phyloP scores from a whole-genome alignment of 2,113 vertebrate genomes.

The Tachuris rubrigastra region DNA sequence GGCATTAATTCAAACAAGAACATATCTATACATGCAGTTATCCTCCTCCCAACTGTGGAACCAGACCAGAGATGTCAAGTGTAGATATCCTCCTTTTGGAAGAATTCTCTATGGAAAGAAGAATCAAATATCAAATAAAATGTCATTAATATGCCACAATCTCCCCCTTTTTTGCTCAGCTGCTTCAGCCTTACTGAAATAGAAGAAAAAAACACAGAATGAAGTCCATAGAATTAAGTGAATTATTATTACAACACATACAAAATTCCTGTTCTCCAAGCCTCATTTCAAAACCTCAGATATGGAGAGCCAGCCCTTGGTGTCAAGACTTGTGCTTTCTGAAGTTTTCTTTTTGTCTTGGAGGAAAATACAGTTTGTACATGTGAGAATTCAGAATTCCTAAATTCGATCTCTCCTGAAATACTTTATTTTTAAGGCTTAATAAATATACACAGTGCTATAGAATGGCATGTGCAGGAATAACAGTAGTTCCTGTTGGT shows the following conservation, averaged over 20 bases:
- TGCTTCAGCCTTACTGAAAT: background rate
- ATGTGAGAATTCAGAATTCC: background rate
- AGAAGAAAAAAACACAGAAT: background rate
- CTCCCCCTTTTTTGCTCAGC: background rate
- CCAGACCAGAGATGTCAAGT: background rate
- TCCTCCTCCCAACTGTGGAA: background rate
- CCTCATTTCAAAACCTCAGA: background rate
- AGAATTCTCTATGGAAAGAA: background rate
- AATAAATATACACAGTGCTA: background rate
- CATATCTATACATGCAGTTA: background rate
- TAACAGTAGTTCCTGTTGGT: background rate
- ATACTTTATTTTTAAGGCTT: background rate
- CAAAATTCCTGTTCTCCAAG: background rate
- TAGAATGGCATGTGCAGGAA: background rate
- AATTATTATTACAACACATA: background rate
- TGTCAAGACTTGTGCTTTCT: background rate
- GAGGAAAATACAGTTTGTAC: background rate
- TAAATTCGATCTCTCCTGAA: background rate
- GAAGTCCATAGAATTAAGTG: background rate
- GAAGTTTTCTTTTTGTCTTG: background rate
- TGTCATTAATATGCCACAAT: background rate
- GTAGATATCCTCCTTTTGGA: background rate
- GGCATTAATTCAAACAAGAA: background rate
- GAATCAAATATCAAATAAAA: background rate
- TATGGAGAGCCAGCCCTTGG: background rate